Evolutionary conservation across 2,113 vertebrate genomes (phyloP).

Genomic region (Ariopsis seemanni): DNA sequence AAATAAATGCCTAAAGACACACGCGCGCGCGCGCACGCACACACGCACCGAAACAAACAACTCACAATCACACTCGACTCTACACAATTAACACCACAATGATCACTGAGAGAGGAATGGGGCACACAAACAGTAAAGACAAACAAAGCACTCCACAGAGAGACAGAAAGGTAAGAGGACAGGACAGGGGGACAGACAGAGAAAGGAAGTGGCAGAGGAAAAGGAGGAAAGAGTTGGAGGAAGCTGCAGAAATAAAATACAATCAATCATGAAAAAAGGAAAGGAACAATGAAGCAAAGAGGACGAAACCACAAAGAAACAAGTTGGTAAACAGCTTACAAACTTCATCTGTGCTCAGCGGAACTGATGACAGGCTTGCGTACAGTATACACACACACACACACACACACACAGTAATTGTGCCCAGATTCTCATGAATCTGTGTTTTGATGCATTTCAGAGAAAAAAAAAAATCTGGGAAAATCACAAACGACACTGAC

Average conservation of each 20-base stretch:
- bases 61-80: constrained; percentile 10
- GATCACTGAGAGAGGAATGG: constrained; percentile 15
- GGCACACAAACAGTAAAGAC: constrained; percentile 20
- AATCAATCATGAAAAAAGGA: neutral
- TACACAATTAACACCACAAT: constrained; percentile 29
- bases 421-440: constrained; percentile 41
- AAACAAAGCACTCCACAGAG: constrained; percentile 24
- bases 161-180: neutral
- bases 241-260: neutral
- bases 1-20: constrained; percentile 21
- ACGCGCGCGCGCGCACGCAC: constrained; percentile 7
- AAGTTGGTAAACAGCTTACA: constrained; percentile 39
- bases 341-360: constrained; percentile 5
- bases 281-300: neutral
- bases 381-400: constrained; percentile 16
- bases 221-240: neutral
- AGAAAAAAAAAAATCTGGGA: neutral
- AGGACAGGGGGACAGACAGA: neutral
- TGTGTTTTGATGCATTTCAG: constrained; percentile 17
- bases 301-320: neutral
- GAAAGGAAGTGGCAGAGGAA: neutral
- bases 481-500: neutral
- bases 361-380: constrained; percentile 29
- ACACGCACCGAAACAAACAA: constrained; percentile 32
- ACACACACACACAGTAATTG: constrained; percentile 30